Evolutionary conservation across 2,888 invertebrate genomes (phyloP), one percentile per base, ranked within the genome.

Genomic region (Aproaerema taeniolella): DNA sequence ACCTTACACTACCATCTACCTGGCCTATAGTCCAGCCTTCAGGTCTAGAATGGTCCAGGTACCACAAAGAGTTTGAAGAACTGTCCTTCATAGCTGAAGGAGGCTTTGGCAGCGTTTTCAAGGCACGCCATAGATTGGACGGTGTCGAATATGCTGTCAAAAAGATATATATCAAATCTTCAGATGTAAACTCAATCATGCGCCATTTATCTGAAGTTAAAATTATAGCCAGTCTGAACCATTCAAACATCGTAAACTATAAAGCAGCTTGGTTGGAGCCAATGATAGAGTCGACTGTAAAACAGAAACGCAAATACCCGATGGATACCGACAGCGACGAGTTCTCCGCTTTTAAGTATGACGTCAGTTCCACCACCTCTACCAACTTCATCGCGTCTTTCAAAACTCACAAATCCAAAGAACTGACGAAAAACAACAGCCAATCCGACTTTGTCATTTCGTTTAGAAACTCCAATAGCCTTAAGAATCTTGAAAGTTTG

Each of bases 191-290:
- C 42, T 88, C 89, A 0, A 89, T 93, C 11, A 86, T 90, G 71
- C 87, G 85, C 31, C 91, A 92, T 74, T 76, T 94, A 29, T 85
- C 91, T 2, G 95, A 95, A 87, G 95, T 94, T 1, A 93, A 93
- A 75, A 93, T 93, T 1, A 89, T 95, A 50, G 94, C 95, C 0
- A 90, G 90, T 57, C 76, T 95, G 15, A 92, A 93, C 60, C 95
- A 95, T 76, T 88, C 90, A 0, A 94, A 95, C 64, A 92, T 95
- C 47, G 93, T 95, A 2, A 90, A 93, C 13, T 95, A 95, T 59
- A 94, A 95, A 79, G 92, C 92, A 0, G 94, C 95, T 0, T 95
- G 95, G 95, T 72, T 95, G 17, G 95, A 95, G 69, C 88, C 90
- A 0, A 79, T 88, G 72, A 81, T 90, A 46, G 87, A 88, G 46